phyloP scores from a whole-genome alignment of 2,797 vertebrate genomes.

The Pseudochromis fuscus region DNA sequence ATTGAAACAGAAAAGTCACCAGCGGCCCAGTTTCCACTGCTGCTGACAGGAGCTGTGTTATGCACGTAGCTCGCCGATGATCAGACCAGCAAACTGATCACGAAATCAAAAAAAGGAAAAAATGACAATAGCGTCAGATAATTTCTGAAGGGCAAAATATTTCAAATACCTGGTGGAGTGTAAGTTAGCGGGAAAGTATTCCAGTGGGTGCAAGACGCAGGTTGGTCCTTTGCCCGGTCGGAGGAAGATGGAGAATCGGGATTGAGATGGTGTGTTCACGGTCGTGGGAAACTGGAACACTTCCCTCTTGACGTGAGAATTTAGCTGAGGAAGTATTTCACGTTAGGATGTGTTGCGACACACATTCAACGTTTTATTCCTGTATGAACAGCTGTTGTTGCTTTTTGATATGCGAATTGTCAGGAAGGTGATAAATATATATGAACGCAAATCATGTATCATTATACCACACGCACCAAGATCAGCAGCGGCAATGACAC shows the following conservation, averaged over 20 bases:
- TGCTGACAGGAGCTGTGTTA: constrained; percentile 26
- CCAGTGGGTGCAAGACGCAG: constrained; percentile 32
- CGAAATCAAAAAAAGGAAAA: neutral
- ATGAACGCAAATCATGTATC: too few species aligned
- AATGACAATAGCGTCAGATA: neutral
- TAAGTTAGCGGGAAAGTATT: constrained; percentile 7
- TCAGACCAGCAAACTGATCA: neutral
- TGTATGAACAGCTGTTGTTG: too few species aligned
- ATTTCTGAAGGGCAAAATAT: neutral
- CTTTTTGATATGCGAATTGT: too few species aligned
- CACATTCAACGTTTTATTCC: too few species aligned
- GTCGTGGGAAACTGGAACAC: constrained; percentile 1
- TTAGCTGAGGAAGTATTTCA: neutral
- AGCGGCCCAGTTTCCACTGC: constrained; percentile 64
- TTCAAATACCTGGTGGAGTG: constrained; percentile 38
- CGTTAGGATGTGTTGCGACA: too few species aligned
- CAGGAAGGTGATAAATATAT: too few species aligned
- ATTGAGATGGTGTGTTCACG: constrained; percentile 34
- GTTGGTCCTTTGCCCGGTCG: constrained; percentile 51
- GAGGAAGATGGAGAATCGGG: constrained; percentile 79
- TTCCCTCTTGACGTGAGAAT: constrained; percentile 23
- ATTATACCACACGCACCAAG: too few species aligned
- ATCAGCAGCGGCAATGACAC: neutral
- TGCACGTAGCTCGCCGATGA: neutral
- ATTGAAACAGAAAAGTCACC: constrained; percentile 1